A percentile compares a stretch with the other conserved stretches of the same genome.
Evolutionary conservation across 2,113 vertebrate genomes (phyloP).

Genomic region (Ptilorrhoa leucosticta): DNA sequence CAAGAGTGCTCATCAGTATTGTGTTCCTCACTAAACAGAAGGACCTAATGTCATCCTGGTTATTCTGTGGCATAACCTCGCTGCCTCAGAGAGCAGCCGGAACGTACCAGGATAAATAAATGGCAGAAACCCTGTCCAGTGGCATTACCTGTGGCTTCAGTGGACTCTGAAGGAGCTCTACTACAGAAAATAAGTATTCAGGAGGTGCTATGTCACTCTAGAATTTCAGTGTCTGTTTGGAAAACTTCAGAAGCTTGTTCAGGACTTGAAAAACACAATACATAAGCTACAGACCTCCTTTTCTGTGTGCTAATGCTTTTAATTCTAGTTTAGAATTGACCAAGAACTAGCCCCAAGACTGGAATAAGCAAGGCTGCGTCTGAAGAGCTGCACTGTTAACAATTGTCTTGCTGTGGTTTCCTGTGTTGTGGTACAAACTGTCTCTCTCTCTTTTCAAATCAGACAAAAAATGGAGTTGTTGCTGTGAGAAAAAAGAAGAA

Average conservation of each 20-base stretch:
- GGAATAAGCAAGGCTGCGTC: background rate
- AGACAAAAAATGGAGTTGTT: constrained; percentile 32
- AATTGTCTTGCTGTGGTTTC: background rate
- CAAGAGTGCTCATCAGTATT: background rate
- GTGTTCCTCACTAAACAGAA: background rate
- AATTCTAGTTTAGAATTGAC: background rate
- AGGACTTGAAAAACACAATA: background rate
- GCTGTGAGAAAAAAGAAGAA: constrained; percentile 61
- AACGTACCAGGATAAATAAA: background rate
- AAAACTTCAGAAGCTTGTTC: background rate
- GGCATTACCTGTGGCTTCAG: background rate
- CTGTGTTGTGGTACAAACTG: background rate
- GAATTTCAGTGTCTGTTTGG: background rate
- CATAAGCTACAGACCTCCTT: background rate
- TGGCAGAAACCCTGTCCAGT: background rate
- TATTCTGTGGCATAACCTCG: background rate
- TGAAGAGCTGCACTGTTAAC: background rate
- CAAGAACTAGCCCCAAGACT: background rate
- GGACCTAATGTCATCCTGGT: background rate
- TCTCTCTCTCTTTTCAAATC: background rate
- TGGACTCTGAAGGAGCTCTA: background rate
- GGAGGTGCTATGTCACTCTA: background rate
- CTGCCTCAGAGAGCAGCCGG: background rate
- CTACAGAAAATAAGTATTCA: background rate
- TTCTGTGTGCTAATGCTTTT: background rate